Conservation (phyloP, 2,113 vertebrate species). For the Clinocottus analis region DNA sequence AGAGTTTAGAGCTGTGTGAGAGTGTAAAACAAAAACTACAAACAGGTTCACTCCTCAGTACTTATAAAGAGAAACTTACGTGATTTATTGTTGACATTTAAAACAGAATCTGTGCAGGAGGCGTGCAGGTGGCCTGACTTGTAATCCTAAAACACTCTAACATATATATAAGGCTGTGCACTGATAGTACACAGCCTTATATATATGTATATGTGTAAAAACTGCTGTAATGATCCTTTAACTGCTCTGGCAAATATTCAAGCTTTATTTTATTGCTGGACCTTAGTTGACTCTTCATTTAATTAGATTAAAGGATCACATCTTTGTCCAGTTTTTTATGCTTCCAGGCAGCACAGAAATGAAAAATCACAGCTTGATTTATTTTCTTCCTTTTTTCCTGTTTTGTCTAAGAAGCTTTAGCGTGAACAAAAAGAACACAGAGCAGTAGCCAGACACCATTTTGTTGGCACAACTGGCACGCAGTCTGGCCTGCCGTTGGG, state of each 20-base stretch:
- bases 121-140: background rate
- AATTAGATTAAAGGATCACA: background rate
- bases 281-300: background rate
- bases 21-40: background rate
- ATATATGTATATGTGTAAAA: background rate
- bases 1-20: background rate
- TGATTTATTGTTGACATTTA: background rate
- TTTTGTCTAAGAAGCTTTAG: background rate
- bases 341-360: background rate
- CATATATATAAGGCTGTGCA: too few relatives aligned
- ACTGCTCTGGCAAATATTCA: background rate
- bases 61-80: background rate
- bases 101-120: background rate
- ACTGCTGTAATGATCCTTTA: background rate
- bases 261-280: background rate
- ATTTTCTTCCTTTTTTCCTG: background rate
- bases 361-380: constrained; percentile 8
- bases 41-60: background rate
- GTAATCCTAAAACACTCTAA: background rate
- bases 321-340: background rate
- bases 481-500: constrained; percentile 9
- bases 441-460: constrained; percentile 28
- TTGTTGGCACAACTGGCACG: constrained; percentile 17
- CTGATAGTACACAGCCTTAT: background rate
- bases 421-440: background rate